Base-by-base conservation (phyloP, 1,140 invertebrate species). In the Pseudomyrmex pallidus region DNA sequence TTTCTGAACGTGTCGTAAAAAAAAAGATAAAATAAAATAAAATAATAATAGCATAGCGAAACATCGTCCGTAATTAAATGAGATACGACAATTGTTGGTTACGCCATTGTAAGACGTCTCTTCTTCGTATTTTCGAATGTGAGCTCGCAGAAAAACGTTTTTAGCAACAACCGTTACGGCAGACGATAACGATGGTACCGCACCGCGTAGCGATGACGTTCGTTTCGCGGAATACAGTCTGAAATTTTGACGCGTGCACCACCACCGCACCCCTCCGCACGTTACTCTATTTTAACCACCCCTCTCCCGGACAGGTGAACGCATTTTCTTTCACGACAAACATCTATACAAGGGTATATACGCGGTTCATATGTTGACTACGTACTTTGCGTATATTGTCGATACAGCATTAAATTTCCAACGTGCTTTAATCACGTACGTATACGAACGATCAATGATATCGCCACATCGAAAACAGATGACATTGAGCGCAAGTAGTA, bases 181-280 rank as follows among this genome's bases (percentile, higher is more conserved):
- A 56, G 63, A 78, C 63, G 63, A 57, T 68, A 78, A 78, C 48
- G 64, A 70, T 57, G 5, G 13, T 2, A n/a, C 20, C 13, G 22
- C 20, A 52, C 25, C 15, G 52, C 50, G 54, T 54, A 54, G 17
- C 13, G 35, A 9, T 78, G 76, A 78, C 76, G 76, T 78, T 54
- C 20, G 54, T 7, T 78, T 78, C 76, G 76, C 35, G 64, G 76
- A 78, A 78, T 57, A 68, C 7, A 22, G 52, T 70, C 63, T 78
- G 64, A 70, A 78, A 70, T 70, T 78, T 78, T 59, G 54, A 78
- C 64, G 64, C 64, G 76, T 67, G 17, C 63, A 56, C 56, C 35
- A 78, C 52, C 17, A 46, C 17, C 1, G 9, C 48, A 25, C 59
- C 15, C 22, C 64, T 52, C 50, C 54, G 35, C 70, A 70, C 46